A percentile compares a stretch with the other conserved stretches of the same genome.
These are phyloP conservation scores for Crocidura indochinensis DNA, from an alignment of 2,797 vertebrate genomes.

Conservation along the genomic window DNA sequence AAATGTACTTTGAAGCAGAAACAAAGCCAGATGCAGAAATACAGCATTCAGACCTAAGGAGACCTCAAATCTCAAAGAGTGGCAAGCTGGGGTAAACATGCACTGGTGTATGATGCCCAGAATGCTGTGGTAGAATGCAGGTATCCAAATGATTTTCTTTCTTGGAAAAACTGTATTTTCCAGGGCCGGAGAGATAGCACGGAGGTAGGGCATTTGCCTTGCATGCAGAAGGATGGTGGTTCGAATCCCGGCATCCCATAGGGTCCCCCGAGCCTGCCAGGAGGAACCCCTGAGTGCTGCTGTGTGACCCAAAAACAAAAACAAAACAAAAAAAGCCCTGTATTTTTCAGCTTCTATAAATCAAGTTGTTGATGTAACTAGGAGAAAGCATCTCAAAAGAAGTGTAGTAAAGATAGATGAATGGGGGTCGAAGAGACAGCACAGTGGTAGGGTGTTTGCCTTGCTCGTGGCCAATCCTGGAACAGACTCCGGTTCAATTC, in stretches of 20 bases:
- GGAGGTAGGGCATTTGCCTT: too few species aligned
- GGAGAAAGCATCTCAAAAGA: background rate
- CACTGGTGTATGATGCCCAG: too few species aligned
- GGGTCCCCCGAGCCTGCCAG: too few species aligned
- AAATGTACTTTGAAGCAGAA: slow-evolving; percentile 22
- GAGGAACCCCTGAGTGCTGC: too few species aligned
- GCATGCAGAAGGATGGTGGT: too few species aligned
- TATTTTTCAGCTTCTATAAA: slow-evolving; percentile 32
- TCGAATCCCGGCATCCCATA: too few species aligned
- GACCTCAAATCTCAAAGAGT: background rate
- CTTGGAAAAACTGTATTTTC: background rate
- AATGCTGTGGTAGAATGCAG: background rate
- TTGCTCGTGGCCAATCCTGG: too few species aligned
- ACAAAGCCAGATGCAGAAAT: background rate
- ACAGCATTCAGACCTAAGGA: background rate
- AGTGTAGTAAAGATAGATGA: background rate
- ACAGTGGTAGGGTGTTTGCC: too few species aligned
- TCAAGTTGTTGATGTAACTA: background rate
- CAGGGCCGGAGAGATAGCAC: too few species aligned
- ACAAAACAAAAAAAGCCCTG: background rate
- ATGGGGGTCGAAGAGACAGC: too few species aligned
- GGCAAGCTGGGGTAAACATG: background rate
- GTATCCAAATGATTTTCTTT: background rate
- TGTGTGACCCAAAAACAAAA: too few species aligned
- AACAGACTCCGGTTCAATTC: too few species aligned